These are phyloP conservation scores for Seriola aureovittata DNA, from an alignment of 2,113 vertebrate genomes.

Conservation along the genomic window DNA sequence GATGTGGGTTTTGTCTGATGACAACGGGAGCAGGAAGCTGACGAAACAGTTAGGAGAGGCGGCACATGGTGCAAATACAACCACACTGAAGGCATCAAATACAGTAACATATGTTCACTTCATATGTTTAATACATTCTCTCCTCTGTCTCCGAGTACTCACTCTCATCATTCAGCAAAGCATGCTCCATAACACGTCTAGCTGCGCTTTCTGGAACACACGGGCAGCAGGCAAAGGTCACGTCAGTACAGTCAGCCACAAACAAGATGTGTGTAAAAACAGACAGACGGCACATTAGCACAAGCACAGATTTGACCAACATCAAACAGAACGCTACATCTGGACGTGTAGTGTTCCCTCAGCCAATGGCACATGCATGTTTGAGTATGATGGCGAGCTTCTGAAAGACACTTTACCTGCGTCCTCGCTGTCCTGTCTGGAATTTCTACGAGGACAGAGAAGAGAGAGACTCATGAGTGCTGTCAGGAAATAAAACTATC, in stretches of 20 bases:
- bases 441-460: conserved; percentile 65
- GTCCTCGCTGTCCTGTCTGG: conserved; percentile 62
- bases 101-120: background rate
- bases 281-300: conserved; percentile 54
- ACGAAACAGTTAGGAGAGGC: conserved; percentile 25
- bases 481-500: background rate
- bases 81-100: conserved; percentile 12
- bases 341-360: conserved; percentile 10
- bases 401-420: conserved; percentile 70
- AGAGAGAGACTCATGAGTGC: background rate
- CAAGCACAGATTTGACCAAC: conserved; percentile 43
- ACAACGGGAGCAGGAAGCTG: conserved; percentile 40
- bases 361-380: conserved; percentile 52
- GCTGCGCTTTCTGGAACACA: conserved; percentile 85
- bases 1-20: conserved; percentile 7
- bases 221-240: conserved; percentile 55
- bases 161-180: conserved; percentile 97
- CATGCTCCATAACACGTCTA: conserved; percentile 93
- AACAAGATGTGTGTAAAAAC: conserved; percentile 24
- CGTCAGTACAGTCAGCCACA: conserved; percentile 52
- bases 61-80: conserved; percentile 16
- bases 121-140: background rate
- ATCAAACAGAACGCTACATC: conserved; percentile 29
- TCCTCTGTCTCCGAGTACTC: conserved; percentile 79
- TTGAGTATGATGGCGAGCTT: conserved; percentile 16